These are phyloP conservation scores for Lymantria monacha DNA, from an alignment of 2,888 invertebrate species.

Conservation along the genomic window DNA sequence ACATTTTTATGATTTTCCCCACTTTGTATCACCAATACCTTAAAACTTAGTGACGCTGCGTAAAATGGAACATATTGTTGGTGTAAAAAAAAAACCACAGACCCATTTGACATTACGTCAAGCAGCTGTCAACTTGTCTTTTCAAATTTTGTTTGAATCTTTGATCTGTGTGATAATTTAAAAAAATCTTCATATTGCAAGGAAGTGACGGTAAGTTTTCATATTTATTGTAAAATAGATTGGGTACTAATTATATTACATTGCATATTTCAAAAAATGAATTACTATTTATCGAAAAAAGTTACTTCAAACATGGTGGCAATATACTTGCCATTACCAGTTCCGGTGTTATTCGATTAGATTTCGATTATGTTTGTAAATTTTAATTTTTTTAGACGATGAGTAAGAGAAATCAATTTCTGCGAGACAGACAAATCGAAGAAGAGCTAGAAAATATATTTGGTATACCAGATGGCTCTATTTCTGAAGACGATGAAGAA, in stretches of 20 bases:
- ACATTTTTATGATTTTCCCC: not conserved
- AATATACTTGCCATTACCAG: slow-evolving; percentile 5
- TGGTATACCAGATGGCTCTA: slow-evolving; percentile 12
- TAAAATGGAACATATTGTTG: not conserved
- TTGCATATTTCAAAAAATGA: slow-evolving; percentile 1
- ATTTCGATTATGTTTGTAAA: not conserved
- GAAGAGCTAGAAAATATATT: slow-evolving; percentile 16
- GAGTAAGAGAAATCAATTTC: slow-evolving; percentile 6
- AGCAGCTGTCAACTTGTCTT: slow-evolving; percentile 3
- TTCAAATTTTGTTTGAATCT: slow-evolving; percentile 2
- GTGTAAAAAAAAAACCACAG: slow-evolving; percentile 1
- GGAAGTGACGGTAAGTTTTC: slow-evolving; percentile 4
- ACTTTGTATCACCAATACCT: not conserved
- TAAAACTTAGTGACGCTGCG: slow-evolving; percentile 1
- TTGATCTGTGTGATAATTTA: not conserved
- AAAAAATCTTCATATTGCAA: not conserved
- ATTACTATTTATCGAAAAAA: slow-evolving; percentile 2
- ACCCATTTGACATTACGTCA: slow-evolving; percentile 1
- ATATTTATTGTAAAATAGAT: slow-evolving; percentile 7
- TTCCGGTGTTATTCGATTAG: slow-evolving; percentile 4
- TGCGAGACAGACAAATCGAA: slow-evolving; percentile 13
- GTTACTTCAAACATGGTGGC: slow-evolving; percentile 3
- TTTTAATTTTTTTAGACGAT: slow-evolving; percentile 4
- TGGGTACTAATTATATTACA: not conserved
- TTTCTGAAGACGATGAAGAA: slow-evolving; percentile 15